Percentiles rank a stretch among this genome's conserved stretches.
These are phyloP conservation scores for Sturnira hondurensis DNA, from an alignment of 2,113 vertebrate species.

Conservation along the genomic window DNA sequence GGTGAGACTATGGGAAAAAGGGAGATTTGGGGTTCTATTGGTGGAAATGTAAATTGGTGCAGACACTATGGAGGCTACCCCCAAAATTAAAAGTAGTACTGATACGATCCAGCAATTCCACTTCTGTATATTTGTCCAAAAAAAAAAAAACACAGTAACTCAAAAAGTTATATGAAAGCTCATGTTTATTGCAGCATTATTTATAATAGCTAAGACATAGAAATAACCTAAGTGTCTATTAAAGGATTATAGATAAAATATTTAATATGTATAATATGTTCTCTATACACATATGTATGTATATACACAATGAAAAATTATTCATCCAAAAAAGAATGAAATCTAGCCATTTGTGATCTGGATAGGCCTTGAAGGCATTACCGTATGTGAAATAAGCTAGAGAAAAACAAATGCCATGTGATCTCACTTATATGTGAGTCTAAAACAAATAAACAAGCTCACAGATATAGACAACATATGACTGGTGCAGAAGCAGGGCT, in stretches of 20 bases:
- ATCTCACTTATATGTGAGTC: neutral
- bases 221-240: neutral
- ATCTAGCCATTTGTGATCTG: neutral
- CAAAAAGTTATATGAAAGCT: neutral
- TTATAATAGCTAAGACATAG: neutral
- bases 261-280: too few relatives aligned
- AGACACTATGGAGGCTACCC: neutral
- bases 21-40: neutral
- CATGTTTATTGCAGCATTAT: neutral
- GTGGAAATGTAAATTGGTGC: neutral
- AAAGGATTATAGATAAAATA: neutral
- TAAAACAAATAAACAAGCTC: neutral
- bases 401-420: neutral
- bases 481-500: neutral
- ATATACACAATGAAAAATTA: neutral
- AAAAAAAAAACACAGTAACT: neutral
- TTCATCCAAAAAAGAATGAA: neutral
- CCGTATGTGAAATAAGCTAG: neutral
- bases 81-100: neutral
- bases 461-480: neutral
- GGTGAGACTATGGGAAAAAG: neutral
- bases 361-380: neutral
- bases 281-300: too few relatives aligned
- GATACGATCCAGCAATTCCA: neutral
- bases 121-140: neutral